Evolutionary conservation across 2,888 invertebrate species (phyloP), one percentile per base, ranked within the genome.

Genomic region (Boloria selene): DNA sequence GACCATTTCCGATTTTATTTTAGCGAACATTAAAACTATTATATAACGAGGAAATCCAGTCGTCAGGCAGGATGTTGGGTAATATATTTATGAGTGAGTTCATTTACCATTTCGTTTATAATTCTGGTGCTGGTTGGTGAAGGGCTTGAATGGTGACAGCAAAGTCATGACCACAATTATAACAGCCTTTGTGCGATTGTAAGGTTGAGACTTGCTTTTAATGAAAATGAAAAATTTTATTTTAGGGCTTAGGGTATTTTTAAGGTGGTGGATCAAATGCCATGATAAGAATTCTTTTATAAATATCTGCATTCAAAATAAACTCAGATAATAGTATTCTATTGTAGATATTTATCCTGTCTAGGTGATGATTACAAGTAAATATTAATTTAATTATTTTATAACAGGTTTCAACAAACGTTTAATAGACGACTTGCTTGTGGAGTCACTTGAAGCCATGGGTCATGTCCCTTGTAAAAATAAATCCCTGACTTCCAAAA

Each of bases 361-460:
- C 54, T 65, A 59, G 59, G 58, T 31, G 7, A 45, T 55, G 49
- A 63, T 55, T 61, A 38, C 44, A 60, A 38, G 58, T 14, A 67
- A 58, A 68, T 74, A 70, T 61, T 77, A 72, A 77, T 62, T 50
- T 38, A 3, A 61, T 69, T 75, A 74, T 76, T 74, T 74, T 70
- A 61, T 75, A 67, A 76, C 86, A 93, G 93, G 93, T 68, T 94
- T 94, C 84, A 94, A 94, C 86, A 94, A 94, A 76, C 90, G 95
- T 59, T 93, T 97, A 7, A 96, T 97, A 70, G 97, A 97, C 80
- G 96, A 97, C 71, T 95, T 97, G 4, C 93, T 97, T 1, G 92
- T 95, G 62, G 96, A 96, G 73, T 96, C 97, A 0, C 93, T 97
- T 50, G 94, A 95, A 78, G 93, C 95, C 45, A 96, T 97, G 69